Evolutionary conservation across 2,888 invertebrate genomes (phyloP).

Genomic region (Seira ritae): DNA sequence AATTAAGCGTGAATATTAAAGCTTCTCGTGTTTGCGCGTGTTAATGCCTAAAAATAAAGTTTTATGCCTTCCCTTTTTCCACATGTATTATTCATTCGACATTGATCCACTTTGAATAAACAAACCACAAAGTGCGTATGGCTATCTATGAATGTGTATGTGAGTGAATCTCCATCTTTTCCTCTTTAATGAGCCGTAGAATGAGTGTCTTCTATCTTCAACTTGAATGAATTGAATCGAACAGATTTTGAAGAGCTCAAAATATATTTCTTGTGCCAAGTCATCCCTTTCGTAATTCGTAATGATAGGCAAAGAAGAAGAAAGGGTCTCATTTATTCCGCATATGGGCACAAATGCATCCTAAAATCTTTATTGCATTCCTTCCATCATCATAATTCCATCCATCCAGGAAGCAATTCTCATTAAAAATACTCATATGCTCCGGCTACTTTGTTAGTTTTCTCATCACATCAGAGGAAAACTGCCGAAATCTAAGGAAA

Average conservation of each 20-base stretch:
- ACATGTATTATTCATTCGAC: constrained; percentile 30
- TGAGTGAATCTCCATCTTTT: constrained; percentile 4
- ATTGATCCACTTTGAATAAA: constrained; percentile 44
- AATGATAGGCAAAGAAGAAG: background rate
- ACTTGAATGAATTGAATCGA: background rate
- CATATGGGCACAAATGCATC: constrained; percentile 24
- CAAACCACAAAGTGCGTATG: background rate
- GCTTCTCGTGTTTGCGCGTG: background rate
- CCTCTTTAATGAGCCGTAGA: constrained; percentile 12
- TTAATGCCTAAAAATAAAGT: constrained; percentile 14
- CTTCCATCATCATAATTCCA: background rate
- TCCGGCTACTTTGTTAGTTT: background rate
- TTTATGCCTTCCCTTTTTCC: background rate
- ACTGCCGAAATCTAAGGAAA: background rate
- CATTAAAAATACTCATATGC: constrained; percentile 17
- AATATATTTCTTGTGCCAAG: background rate
- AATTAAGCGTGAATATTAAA: constrained; percentile 13
- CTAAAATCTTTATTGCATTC: constrained; percentile 1
- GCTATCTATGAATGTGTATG: background rate
- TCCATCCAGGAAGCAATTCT: constrained; percentile 18
- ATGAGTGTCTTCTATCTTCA: constrained; percentile 16
- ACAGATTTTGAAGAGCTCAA: background rate
- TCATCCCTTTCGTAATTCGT: background rate
- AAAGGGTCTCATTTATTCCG: constrained; percentile 37
- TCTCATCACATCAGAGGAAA: background rate